These are phyloP conservation scores for Etheostoma cragini DNA, from an alignment of 2,113 vertebrate genomes.

Conservation along the genomic window DNA sequence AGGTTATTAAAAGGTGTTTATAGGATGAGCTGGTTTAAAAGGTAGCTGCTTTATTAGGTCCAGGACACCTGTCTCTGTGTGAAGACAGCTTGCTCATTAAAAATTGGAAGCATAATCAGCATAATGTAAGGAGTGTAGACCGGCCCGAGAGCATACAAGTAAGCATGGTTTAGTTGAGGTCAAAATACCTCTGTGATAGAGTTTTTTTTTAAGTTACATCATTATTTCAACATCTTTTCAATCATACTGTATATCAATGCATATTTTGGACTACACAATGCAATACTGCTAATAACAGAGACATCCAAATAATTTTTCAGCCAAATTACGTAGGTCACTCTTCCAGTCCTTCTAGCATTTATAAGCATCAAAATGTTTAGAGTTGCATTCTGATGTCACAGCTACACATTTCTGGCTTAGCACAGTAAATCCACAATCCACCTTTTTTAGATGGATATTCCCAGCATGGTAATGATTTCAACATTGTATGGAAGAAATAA, in stretches of 20 bases:
- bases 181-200: neutral
- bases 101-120: constrained; percentile 16
- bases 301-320: neutral
- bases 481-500: neutral
- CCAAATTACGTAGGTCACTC: neutral
- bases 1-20: constrained; percentile 36
- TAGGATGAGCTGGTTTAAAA: constrained; percentile 38
- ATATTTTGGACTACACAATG: neutral
- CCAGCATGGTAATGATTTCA: neutral
- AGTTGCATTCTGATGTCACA: neutral
- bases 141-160: neutral
- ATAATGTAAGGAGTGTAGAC: constrained; percentile 3
- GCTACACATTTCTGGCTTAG: neutral
- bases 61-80: constrained; percentile 29
- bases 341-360: neutral
- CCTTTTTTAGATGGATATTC: neutral
- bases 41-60: constrained; percentile 25
- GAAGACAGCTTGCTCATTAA: constrained; percentile 57
- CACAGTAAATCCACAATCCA: neutral
- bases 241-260: neutral
- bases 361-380: neutral
- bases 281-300: neutral
- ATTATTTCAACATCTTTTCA: neutral
- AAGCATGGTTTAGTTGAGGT: constrained; percentile 29
- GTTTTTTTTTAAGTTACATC: neutral